Conservation (phyloP, 2,888 invertebrate genomes). For the Abrostola tripartita region DNA sequence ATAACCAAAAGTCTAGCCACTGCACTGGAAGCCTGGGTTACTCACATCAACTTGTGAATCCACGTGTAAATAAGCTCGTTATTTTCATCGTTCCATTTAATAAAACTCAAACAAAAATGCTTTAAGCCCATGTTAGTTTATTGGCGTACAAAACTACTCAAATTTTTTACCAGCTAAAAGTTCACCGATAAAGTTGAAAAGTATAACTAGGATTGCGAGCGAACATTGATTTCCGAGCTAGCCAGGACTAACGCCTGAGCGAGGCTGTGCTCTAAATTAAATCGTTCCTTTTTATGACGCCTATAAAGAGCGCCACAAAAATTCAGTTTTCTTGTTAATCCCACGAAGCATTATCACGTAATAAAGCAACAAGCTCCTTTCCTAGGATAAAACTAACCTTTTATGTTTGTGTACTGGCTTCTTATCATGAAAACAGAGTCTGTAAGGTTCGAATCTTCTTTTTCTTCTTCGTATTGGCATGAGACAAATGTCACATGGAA, state of each 20-base stretch:
- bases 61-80: slow-evolving; percentile 11
- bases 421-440: neutral
- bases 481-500: no score
- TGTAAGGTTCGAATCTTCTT: no score
- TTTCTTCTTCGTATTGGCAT: no score
- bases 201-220: slow-evolving; percentile 30
- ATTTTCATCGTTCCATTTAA: slow-evolving; percentile 15
- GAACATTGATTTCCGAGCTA: slow-evolving; percentile 40
- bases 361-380: slow-evolving; percentile 36
- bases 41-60: neutral
- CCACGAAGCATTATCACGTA: slow-evolving; percentile 23
- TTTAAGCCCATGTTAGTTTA: slow-evolving; percentile 35
- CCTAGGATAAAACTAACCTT: slow-evolving; percentile 20
- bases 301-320: slow-evolving; percentile 31
- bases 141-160: slow-evolving; percentile 44
- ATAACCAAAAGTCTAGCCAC: no score
- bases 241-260: slow-evolving; percentile 37
- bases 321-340: slow-evolving; percentile 31
- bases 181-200: slow-evolving; percentile 38
- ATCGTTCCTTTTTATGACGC: slow-evolving; percentile 34
- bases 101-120: slow-evolving; percentile 35
- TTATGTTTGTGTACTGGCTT: neutral
- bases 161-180: slow-evolving; percentile 42
- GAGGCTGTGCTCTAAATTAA: slow-evolving; percentile 39
- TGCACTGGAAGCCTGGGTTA: no score